phyloP scores from a whole-genome alignment of 2,797 vertebrate genomes.

The Columba guinea region DNA sequence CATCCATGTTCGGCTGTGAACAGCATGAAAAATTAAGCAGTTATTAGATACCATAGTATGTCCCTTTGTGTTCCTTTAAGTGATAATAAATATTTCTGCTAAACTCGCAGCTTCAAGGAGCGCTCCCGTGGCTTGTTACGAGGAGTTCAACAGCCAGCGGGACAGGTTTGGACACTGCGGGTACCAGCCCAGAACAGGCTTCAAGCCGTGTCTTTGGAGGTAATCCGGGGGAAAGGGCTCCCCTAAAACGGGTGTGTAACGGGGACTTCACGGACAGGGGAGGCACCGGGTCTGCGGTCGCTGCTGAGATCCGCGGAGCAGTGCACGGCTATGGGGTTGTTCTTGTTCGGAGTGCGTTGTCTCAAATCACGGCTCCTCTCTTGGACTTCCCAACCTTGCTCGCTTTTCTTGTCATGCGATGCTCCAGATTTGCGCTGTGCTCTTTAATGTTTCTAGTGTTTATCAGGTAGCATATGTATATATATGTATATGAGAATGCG shows the following conservation, averaged over 20 bases:
- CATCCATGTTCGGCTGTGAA: background rate
- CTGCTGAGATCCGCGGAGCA: background rate
- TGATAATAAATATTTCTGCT: background rate
- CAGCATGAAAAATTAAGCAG: background rate
- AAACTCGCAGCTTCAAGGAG: conserved; percentile 55
- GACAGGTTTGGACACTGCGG: conserved; percentile 79
- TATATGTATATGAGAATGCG: too few species aligned
- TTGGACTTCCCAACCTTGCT: background rate
- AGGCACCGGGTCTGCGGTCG: background rate
- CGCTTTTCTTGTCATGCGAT: background rate
- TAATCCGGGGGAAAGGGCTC: background rate
- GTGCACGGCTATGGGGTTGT: rapidly evolving
- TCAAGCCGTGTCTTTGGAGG: conserved; percentile 46
- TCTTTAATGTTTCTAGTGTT: background rate
- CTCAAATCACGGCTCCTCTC: background rate
- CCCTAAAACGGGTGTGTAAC: rapidly evolving
- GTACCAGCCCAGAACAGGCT: rapidly evolving
- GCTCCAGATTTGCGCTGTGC: too few species aligned
- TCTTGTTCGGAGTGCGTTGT: rapidly evolving
- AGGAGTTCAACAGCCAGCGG: conserved; percentile 69
- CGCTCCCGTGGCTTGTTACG: conserved; percentile 72
- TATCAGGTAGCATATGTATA: rapidly evolving
- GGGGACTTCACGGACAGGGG: rapidly evolving
- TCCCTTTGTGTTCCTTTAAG: background rate
- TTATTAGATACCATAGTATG: rapidly evolving